phyloP scores from a whole-genome alignment of 2,113 vertebrate species.

The Rhinolophus sinicus region DNA sequence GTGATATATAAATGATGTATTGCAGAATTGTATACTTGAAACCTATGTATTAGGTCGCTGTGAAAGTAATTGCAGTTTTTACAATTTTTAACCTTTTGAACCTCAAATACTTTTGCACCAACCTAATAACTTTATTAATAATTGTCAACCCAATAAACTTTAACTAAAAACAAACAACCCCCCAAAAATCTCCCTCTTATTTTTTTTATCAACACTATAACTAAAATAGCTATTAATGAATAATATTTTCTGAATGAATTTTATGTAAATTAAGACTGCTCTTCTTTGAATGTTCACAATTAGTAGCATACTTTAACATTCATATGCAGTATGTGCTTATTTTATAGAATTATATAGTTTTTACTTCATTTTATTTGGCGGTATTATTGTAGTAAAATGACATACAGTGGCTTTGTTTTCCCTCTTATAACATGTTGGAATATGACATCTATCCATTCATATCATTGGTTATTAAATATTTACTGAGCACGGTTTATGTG shows the following conservation, averaged over 20 bases:
- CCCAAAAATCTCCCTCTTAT: neutral
- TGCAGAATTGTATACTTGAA: no score
- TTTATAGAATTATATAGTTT: neutral
- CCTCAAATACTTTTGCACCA: no score
- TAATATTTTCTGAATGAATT: neutral
- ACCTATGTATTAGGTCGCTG: no score
- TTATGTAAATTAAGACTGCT: neutral
- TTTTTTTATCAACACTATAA: neutral
- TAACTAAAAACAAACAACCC: no score
- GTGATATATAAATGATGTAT: no score
- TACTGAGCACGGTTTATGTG: neutral
- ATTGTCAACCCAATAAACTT: no score
- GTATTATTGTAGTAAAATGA: neutral
- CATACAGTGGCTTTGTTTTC: neutral
- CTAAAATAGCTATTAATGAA: neutral
- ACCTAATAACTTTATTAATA: no score
- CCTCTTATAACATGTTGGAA: neutral
- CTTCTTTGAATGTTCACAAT: neutral
- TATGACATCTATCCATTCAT: neutral
- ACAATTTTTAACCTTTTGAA: no score
- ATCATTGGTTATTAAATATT: conserved; percentile 8
- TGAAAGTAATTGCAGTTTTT: no score
- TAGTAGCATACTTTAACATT: neutral
- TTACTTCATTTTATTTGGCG: neutral
- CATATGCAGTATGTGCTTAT: neutral